Evolutionary conservation across 2,113 vertebrate species (phyloP).

Genomic region (Dissostichus mawsoni): DNA sequence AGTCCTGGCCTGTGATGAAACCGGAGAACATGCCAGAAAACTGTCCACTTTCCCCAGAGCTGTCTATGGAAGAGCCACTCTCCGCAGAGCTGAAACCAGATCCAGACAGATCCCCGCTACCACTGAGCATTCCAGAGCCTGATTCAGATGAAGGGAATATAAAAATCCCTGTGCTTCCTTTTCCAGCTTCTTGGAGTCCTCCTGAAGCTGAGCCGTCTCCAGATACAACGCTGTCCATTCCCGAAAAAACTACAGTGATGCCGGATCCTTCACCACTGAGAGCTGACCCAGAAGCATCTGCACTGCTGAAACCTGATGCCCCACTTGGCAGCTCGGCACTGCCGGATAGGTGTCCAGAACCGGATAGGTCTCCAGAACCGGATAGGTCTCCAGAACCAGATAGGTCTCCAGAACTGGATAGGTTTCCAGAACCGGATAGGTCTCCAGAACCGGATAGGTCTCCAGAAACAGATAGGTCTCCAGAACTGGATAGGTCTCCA

Average conservation of each 20-base stretch:
- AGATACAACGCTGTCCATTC: conserved; percentile 45
- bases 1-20: conserved; percentile 52
- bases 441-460: conserved; percentile 46
- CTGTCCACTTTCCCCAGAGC: conserved; percentile 81
- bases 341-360: conserved; percentile 23
- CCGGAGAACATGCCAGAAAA: conserved; percentile 65
- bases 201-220: conserved; percentile 60
- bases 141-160: conserved; percentile 47
- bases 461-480: conserved; percentile 27
- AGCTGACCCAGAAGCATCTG: conserved; percentile 71
- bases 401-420: neutral
- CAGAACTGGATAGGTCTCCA: conserved; percentile 19
- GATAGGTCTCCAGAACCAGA: conserved; percentile 20
- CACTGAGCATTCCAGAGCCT: conserved; percentile 60
- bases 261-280: conserved; percentile 64
- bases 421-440: neutral
- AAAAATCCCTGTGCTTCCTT: conserved; percentile 64
- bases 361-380: conserved; percentile 4
- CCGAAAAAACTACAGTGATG: conserved; percentile 69
- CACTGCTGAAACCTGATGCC: conserved; percentile 41
- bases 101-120: conserved; percentile 52
- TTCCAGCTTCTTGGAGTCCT: conserved; percentile 66
- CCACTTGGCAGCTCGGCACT: conserved; percentile 76
- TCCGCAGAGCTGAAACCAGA: conserved; percentile 60
- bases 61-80: conserved; percentile 45